Percentiles rank a stretch among this genome's conserved stretches.
Conservation (phyloP, 30 jellyfish, hydroid and myxozoan species). For the Cassiopea xamachana region DNA sequence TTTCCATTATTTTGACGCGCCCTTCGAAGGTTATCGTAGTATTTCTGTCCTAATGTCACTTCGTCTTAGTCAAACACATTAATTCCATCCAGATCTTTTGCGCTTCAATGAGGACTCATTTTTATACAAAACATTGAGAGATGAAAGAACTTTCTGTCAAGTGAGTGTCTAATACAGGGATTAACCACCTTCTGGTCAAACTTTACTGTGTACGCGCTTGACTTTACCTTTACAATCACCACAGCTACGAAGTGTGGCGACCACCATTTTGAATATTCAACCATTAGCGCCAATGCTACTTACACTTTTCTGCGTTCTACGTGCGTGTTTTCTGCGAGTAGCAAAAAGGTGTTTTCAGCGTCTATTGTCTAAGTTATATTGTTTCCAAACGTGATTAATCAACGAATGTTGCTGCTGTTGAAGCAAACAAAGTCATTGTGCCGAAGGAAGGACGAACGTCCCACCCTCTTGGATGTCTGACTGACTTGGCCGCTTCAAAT, state of each 20-base stretch:
- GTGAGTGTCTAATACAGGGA: too few species aligned
- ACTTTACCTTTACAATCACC: background rate
- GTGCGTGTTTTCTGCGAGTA: conserved; percentile 15
- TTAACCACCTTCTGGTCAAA: too few species aligned
- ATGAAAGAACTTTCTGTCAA: too few species aligned
- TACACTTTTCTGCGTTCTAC: background rate
- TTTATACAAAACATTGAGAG: too few species aligned
- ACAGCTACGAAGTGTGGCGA: background rate
- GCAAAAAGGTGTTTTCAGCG: conserved; percentile 51
- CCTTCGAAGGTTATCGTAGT: too few species aligned
- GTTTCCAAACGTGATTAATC: conserved; percentile 9
- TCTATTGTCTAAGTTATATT: conserved; percentile 42
- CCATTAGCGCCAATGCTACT: background rate
- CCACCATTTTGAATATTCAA: background rate
- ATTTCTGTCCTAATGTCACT: too few species aligned
- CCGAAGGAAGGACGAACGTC: conserved; percentile 9
- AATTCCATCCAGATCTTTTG: too few species aligned
- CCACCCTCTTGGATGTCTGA: conserved; percentile 1
- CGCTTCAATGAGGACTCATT: too few species aligned
- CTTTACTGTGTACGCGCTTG: background rate
- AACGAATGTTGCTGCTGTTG: background rate
- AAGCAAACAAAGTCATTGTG: conserved; percentile 16
- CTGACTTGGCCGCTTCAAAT: background rate
- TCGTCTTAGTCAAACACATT: too few species aligned
- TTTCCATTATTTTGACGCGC: conserved; percentile 1